A percentile compares a stretch with the other conserved stretches of the same genome.
Conservation (phyloP, 1,140 invertebrate species). For the Gonioctena quinquepunctata region DNA sequence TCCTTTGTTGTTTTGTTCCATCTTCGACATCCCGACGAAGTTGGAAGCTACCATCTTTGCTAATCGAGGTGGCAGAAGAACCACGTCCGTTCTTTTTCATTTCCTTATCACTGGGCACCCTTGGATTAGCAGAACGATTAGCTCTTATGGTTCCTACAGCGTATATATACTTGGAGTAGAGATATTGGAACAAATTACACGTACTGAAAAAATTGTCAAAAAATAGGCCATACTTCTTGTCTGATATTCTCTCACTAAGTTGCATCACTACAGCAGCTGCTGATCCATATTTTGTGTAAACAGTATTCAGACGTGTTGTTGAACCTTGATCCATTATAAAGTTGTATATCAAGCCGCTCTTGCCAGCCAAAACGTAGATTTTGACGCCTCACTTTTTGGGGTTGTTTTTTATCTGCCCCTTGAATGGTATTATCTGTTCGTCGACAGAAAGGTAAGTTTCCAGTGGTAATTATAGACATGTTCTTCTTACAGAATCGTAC, state of each 20-base stretch:
- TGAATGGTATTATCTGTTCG: slow-evolving; percentile 1
- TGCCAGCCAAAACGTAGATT: neutral
- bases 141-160: neutral
- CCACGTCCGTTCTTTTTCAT: neutral
- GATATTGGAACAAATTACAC: neutral
- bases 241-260: neutral
- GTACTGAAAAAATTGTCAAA: neutral
- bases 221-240: neutral
- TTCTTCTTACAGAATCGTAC: neutral
- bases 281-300: too few species aligned
- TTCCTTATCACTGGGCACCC: neutral
- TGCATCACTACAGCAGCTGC: too few species aligned
- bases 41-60: slow-evolving; percentile 35
- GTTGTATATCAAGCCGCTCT: neutral
- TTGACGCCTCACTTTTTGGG: neutral
- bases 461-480: neutral
- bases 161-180: neutral
- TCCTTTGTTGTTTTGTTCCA: slow-evolving; percentile 51
- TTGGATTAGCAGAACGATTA: neutral
- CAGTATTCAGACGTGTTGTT: too few species aligned
- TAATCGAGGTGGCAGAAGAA: neutral
- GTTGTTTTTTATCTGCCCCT: neutral
- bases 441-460: neutral
- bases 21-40: neutral
- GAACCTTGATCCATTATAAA: slow-evolving; percentile 19